Percentiles rank a stretch among this genome's conserved stretches.
These are phyloP conservation scores for Drosophila cognata DNA, from an alignment of 2,888 invertebrate species.

Conservation along the genomic window DNA sequence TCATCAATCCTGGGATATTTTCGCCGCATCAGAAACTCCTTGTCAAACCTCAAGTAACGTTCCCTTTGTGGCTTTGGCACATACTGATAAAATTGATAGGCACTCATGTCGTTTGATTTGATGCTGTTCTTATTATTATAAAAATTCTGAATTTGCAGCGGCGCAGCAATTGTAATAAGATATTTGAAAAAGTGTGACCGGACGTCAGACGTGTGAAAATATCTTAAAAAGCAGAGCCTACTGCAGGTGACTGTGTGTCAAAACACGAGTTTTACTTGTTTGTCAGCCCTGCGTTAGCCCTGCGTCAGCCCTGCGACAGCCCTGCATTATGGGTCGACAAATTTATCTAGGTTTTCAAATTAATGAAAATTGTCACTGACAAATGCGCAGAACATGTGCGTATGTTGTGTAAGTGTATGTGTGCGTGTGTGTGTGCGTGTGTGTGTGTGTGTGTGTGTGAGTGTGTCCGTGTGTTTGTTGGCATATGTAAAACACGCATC, in stretches of 20 bases:
- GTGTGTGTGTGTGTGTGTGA: neutral
- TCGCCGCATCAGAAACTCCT: fast-evolving
- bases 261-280: constrained; percentile 38
- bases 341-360: constrained; percentile 73
- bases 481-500: constrained; percentile 59
- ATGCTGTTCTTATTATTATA: too few relatives aligned
- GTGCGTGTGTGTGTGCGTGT: constrained; percentile 2
- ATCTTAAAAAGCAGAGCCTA: too few relatives aligned
- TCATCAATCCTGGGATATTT: fast-evolving
- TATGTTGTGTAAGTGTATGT: constrained; percentile 3
- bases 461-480: constrained; percentile 20
- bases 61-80: too few relatives aligned
- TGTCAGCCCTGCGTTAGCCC: constrained; percentile 15
- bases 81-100: fast-evolving
- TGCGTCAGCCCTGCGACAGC: constrained; percentile 6
- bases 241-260: constrained; percentile 1
- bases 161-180: too few relatives aligned
- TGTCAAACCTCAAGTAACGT: too few relatives aligned
- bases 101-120: too few relatives aligned
- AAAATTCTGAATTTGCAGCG: too few relatives aligned
- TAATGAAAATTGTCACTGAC: constrained; percentile 80
- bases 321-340: constrained; percentile 42
- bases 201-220: too few relatives aligned
- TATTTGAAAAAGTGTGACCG: too few relatives aligned
- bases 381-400: constrained; percentile 43